phyloP scores from a whole-genome alignment of 2,113 vertebrate genomes.

The Lepidothrix coronata region DNA sequence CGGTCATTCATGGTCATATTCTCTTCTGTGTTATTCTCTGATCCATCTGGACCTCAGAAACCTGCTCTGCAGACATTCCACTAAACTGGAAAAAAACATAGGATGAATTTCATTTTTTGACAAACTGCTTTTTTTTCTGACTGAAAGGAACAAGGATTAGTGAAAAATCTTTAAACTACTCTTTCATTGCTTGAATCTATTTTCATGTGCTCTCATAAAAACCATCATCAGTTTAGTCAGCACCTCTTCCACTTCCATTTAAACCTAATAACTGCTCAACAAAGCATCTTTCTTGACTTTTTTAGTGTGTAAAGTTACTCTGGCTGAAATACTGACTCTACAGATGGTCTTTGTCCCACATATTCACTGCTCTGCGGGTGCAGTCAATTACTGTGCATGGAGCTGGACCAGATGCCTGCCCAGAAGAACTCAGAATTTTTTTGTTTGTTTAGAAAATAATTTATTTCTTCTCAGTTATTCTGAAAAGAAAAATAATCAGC shows the following conservation, averaged over 20 bases:
- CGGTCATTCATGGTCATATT: not conserved
- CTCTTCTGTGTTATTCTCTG: not conserved
- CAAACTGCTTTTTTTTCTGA: not conserved
- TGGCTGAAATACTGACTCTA: not conserved
- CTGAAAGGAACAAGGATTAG: not conserved
- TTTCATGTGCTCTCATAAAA: not conserved
- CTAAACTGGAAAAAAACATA: not conserved
- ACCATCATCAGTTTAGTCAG: not conserved
- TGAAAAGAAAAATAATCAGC: not conserved
- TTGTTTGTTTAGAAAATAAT: not conserved
- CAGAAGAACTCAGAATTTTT: not conserved
- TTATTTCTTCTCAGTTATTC: not conserved
- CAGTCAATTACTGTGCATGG: not conserved
- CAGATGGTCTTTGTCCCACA: not conserved
- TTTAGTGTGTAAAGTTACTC: not conserved
- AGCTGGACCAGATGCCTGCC: fast-evolving
- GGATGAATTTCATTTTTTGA: not conserved
- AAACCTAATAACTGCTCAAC: not conserved
- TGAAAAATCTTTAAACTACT: not conserved
- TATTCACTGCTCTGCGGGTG: not conserved
- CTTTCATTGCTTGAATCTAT: not conserved
- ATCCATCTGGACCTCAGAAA: not conserved
- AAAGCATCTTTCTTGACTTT: not conserved
- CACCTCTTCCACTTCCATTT: not conserved
- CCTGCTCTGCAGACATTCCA: not conserved